Conservation (phyloP, 2,797 vertebrate species). For the Platyrinchus mystaceus region DNA sequence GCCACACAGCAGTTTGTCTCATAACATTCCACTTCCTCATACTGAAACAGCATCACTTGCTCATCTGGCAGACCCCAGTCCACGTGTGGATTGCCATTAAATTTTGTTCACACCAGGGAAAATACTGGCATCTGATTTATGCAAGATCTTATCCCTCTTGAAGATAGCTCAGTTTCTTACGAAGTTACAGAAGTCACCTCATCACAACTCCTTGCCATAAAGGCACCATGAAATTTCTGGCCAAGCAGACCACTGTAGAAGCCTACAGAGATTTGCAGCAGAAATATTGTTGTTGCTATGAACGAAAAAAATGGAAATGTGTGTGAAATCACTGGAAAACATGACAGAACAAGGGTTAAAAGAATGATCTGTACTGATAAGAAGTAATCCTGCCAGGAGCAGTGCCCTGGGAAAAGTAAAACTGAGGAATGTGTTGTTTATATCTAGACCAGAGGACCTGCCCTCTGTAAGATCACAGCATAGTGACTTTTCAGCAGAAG, state of each 20-base stretch:
- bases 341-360: not conserved
- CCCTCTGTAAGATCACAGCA: not conserved
- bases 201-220: not conserved
- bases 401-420: not conserved
- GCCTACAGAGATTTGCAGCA: not conserved
- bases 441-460: not conserved
- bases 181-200: not conserved
- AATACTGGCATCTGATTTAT: not conserved
- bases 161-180: not conserved
- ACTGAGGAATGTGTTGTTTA: not conserved
- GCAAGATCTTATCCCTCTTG: not conserved
- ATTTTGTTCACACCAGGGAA: not conserved
- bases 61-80: not conserved
- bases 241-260: not conserved
- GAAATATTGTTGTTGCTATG: not conserved
- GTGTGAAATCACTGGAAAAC: not conserved
- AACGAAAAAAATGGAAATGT: rapidly evolving
- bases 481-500: not conserved
- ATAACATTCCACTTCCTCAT: not conserved
- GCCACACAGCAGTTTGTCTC: not conserved
- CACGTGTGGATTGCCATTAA: not conserved
- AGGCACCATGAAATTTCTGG: not conserved
- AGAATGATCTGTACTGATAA: not conserved
- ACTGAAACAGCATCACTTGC: not conserved
- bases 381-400: not conserved